Evolutionary conservation across 2,113 vertebrate species (phyloP), one percentile per base, ranked within the genome.

Genomic region (Rallus limicola): DNA sequence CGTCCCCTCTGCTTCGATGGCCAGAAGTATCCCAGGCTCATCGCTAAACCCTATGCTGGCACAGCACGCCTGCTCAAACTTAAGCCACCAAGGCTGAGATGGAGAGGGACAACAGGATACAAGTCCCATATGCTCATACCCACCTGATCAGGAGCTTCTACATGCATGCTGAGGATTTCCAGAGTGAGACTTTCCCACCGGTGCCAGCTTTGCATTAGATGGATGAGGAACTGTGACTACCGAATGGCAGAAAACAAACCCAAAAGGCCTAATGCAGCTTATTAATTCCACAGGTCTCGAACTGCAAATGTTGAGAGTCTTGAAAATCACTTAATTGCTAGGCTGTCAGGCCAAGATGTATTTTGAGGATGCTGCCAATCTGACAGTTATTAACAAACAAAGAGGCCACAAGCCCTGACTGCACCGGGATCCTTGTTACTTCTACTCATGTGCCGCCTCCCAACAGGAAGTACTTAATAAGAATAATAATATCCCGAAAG

Each of bases 401-500:
- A 72, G 91, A 94, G 94, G 86, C 69, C 88, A 85, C 86, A 87
- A 96, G 88, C 88, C 95, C 95, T 5, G 67, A 91, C 92, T 92
- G 88, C 93, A 91, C 87, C 0, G 3, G 84, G 90, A 90, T 94
- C 81, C 97, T 95, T 94, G 95, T 93, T 91, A 93, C 76, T 97
- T 97, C 97, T 97, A 97, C 97, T 98, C 91, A 92, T 97, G 92
- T 89, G 97, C 97, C 74, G 98, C 98, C 98, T 97, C 98, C 98
- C 97, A 96, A 92, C 97, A 99, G 99, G 99, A 99, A 99, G 98
- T 98, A 98, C 98, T 99, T 98, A 98, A 97, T 97, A 98, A 98
- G 97, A 98, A 98, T 98, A 98, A 99, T 98, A 98, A 99, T 98
- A 98, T 98, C 98, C 98, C 98, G 81, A 98, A 98, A 98, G 98